Percentiles rank a stretch among this genome's conserved stretches.
Conservation (phyloP, 2,113 vertebrate genomes). For the Mobula hypostoma region DNA sequence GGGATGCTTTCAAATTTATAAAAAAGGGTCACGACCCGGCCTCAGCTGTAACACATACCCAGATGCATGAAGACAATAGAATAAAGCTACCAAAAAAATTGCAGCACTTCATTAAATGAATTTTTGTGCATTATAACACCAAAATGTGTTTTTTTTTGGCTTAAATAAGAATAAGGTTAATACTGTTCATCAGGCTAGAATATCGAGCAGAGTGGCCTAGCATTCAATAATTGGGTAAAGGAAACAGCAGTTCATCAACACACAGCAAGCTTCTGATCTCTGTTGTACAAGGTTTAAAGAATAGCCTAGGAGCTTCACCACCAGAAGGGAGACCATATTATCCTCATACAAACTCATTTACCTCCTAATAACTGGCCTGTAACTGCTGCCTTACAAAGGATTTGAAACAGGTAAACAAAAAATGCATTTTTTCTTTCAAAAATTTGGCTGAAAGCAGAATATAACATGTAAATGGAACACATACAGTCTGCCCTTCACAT, state of each 20-base stretch:
- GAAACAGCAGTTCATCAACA: not conserved
- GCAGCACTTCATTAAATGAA: conserved; percentile 32
- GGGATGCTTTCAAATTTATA: conserved; percentile 52
- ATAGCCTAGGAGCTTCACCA: not conserved
- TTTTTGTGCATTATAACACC: not conserved
- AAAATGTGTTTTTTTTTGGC: conserved; percentile 18
- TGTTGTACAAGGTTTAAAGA: not conserved
- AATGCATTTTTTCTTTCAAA: not conserved
- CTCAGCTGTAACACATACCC: conserved; percentile 40
- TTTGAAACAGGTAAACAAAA: not conserved
- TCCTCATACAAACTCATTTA: not conserved
- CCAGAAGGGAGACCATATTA: not conserved
- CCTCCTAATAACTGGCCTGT: not conserved
- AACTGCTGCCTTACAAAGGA: not conserved
- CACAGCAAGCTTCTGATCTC: conserved; percentile 19
- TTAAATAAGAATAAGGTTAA: conserved; percentile 20
- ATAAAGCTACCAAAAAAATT: conserved; percentile 28
- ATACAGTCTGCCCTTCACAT: not conserved
- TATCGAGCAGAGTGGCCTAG: not conserved
- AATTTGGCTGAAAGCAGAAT: not conserved
- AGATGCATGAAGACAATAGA: conserved; percentile 38
- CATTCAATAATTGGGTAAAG: conserved; percentile 9
- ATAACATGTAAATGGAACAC: not conserved
- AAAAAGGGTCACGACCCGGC: conserved; percentile 51
- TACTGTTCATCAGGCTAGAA: not conserved